Percentiles rank a stretch among this genome's conserved stretches.
Conservation (phyloP, 2,888 invertebrate species). For the Tipula lateralis region DNA sequence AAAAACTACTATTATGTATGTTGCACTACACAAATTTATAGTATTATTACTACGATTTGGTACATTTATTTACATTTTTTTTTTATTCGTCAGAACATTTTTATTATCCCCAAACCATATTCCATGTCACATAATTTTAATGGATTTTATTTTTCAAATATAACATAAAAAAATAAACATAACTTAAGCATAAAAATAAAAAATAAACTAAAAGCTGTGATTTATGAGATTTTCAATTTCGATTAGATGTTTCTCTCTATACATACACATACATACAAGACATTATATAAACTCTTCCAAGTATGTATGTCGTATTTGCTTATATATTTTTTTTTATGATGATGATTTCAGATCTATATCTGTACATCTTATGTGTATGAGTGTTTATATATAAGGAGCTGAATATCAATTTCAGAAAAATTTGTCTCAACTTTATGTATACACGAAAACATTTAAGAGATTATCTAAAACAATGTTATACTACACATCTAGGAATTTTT, state of each 20-base stretch:
- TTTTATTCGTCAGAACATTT: neutral
- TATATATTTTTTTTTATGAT: neutral
- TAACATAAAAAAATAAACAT: neutral
- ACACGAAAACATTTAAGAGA: neutral
- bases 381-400: neutral
- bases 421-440: neutral
- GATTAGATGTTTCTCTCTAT: neutral
- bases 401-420: neutral
- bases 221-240: conserved; percentile 6
- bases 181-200: neutral
- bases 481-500: no score
- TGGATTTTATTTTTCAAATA: neutral
- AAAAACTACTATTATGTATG: neutral
- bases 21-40: neutral
- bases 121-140: neutral
- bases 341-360: neutral
- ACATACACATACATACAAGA: neutral
- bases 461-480: neutral
- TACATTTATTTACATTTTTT: neutral
- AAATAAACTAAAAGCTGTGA: conserved; percentile 1
- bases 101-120: neutral
- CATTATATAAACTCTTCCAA: neutral
- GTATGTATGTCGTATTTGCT: neutral
- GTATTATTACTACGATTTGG: neutral
- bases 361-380: neutral